Evolutionary conservation across 1,140 invertebrate species (phyloP), one percentile per base, ranked within the genome.

Genomic region (Sycobia sp.): DNA sequence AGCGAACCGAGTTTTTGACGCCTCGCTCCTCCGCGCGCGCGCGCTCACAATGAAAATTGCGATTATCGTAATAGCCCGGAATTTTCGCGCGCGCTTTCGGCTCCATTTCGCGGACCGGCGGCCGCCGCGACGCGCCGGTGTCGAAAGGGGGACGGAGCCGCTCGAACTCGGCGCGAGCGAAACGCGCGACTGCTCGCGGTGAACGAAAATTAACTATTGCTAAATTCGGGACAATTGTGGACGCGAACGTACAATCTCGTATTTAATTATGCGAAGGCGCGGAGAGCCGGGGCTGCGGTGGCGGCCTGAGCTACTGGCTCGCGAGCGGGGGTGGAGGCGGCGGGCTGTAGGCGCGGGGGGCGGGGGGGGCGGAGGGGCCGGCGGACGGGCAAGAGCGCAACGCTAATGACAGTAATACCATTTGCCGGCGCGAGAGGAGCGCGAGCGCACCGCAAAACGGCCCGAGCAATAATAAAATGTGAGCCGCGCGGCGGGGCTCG

Each of bases 161-260:
- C 71, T 67, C 57, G 65, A 69, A 70, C 62, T 66, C n/a, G n/a
- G n/a, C n/a, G n/a, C n/a, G 68, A 72, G 65, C 66, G 67, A 70
- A 70, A 70, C 67, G 69, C 70, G n/a, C n/a, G n/a, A n/a, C n/a
- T n/a, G n/a, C n/a, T n/a, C n/a, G n/a, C n/a, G n/a, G n/a, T n/a
- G 62, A 72, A 67, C 44, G 69, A 64, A 71, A 72, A 74, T 74
- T 72, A 72, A 76, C 76, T 73, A 79, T 80, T 80, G 74, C 76
- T 73, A 80, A 79, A 80, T 76, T 78, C 71, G 70, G 71, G 68
- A 59, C 70, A 78, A 72, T 75, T 70, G 69, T 67, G 66, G 47
- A 46, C 57, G 62, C 50, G 69, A 72, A 71, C 66, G 69, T 70
- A 69, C 71, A 75, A 76, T 78, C 74, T 77, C 68, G 65, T 74